A percentile compares a stretch with the other conserved stretches of the same genome.
phyloP scores from a whole-genome alignment of 2,888 invertebrate genomes.

The Galerucella calmariensis region DNA sequence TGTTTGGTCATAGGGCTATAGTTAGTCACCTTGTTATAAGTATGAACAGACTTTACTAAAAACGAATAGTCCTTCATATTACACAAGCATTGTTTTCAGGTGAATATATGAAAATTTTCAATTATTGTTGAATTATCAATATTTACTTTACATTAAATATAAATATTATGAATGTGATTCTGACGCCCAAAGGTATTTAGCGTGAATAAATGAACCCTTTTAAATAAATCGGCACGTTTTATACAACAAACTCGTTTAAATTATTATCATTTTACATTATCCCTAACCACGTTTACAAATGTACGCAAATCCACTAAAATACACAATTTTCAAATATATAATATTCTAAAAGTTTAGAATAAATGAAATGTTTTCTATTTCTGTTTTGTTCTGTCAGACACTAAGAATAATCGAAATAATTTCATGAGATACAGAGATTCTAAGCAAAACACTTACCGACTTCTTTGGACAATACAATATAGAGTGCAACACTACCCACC shows the following conservation, averaged over 20 bases:
- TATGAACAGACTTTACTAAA: background rate
- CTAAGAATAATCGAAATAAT: too few relatives aligned
- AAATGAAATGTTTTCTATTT: background rate
- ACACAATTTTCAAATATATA: background rate
- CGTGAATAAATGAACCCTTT: constrained; percentile 34
- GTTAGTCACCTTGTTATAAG: background rate
- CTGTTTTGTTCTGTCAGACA: too few relatives aligned
- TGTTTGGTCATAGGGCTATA: too few relatives aligned
- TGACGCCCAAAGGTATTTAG: constrained; percentile 18
- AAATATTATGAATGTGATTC: constrained; percentile 31
- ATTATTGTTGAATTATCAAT: constrained; percentile 30
- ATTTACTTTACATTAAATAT: constrained; percentile 35
- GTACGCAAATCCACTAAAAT: background rate
- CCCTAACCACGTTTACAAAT: constrained; percentile 7
- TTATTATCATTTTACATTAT: constrained; percentile 23
- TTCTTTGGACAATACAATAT: too few relatives aligned
- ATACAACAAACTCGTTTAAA: constrained; percentile 19
- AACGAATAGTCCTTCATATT: constrained; percentile 33
- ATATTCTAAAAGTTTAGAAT: background rate
- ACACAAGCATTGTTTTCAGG: constrained; percentile 36
- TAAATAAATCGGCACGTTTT: constrained; percentile 31
- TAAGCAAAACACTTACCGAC: too few relatives aligned
- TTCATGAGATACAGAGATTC: too few relatives aligned
- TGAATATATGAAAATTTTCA: constrained; percentile 36
- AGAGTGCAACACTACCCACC: too few relatives aligned